Conservation (phyloP, 2,888 invertebrate genomes). For the Enchytraeus crypticus region DNA sequence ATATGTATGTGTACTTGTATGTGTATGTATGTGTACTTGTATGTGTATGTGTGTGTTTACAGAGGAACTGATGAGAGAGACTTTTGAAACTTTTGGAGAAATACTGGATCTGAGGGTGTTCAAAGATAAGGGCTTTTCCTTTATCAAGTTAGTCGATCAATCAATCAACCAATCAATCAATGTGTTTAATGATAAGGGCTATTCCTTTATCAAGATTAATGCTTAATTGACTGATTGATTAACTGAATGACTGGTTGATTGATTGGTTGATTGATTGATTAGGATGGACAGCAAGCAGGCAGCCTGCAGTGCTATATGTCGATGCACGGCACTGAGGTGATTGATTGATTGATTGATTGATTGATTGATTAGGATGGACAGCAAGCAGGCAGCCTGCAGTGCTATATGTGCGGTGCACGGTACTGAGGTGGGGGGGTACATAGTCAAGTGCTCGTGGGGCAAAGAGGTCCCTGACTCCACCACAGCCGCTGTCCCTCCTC, state of each 20-base stretch:
- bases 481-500: no score
- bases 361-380: conserved; percentile 88
- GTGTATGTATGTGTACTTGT: no score
- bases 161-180: neutral
- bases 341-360: no score
- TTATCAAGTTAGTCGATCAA: conserved; percentile 58
- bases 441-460: conserved; percentile 98
- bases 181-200: no score
- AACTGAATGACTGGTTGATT: no score
- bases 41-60: no score
- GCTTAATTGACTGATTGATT: no score
- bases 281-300: conserved; percentile 94
- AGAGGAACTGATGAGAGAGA: conserved; percentile 91
- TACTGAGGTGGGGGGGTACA: conserved; percentile 86
- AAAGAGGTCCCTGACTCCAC: conserved; percentile 90
- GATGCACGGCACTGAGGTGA: conserved; percentile 89
- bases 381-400: conserved; percentile 92
- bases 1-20: no score
- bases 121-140: conserved; percentile 97
- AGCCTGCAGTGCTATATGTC: conserved; percentile 93
- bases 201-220: no score
- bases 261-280: no score
- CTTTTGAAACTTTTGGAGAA: conserved; percentile 84
- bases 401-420: conserved; percentile 95
- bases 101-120: conserved; percentile 95